Evolutionary conservation across 1,140 invertebrate species (phyloP).

Genomic region (Chionoecetes opilio): DNA sequence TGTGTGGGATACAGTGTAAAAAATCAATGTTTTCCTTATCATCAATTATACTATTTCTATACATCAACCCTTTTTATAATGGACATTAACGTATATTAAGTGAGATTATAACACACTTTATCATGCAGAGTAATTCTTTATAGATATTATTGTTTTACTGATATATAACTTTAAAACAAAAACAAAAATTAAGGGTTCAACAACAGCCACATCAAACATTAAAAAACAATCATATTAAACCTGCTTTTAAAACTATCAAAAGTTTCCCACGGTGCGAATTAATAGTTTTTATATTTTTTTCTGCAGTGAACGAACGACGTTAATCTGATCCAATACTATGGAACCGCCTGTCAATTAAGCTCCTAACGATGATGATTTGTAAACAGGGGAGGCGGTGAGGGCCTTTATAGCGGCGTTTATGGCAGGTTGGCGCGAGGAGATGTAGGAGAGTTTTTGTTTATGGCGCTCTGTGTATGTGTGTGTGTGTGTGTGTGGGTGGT

Average conservation of each 20-base stretch:
- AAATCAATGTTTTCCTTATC: background rate
- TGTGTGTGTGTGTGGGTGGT: background rate
- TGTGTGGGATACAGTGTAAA: background rate
- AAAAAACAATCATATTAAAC: background rate
- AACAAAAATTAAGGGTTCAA: background rate
- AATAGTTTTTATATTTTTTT: background rate
- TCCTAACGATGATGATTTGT: constrained; percentile 11
- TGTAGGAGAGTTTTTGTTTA: background rate
- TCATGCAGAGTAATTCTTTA: background rate
- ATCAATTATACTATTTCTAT: background rate
- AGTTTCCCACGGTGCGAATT: background rate
- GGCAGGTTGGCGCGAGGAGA: background rate
- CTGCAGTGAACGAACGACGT: background rate
- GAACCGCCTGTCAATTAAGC: background rate
- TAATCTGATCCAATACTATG: background rate
- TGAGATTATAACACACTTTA: background rate
- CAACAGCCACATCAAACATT: background rate
- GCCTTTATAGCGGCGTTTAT: background rate
- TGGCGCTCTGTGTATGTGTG: no score
- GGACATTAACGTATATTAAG: background rate
- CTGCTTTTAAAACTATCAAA: background rate
- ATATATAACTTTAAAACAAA: background rate
- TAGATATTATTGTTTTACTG: background rate
- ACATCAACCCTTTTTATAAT: background rate
- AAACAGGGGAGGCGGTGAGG: background rate